These are phyloP conservation scores for Thymelicus acteon DNA, from an alignment of 2,888 invertebrate genomes.

Conservation along the genomic window DNA sequence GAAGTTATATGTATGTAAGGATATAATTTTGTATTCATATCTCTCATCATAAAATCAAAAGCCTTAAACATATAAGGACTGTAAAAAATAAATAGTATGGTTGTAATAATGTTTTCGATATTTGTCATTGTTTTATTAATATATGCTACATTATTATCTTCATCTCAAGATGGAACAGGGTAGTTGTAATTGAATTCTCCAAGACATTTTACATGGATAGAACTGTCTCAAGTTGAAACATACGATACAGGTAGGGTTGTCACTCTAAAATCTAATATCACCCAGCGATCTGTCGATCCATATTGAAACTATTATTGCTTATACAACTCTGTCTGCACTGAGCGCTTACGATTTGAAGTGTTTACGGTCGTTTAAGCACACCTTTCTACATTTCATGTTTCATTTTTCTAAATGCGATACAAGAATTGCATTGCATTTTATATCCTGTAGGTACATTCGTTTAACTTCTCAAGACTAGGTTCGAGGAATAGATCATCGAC, in stretches of 20 bases:
- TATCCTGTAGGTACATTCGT: background rate
- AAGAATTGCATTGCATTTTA: background rate
- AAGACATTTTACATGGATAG: background rate
- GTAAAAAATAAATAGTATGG: too few species aligned
- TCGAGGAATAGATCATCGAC: too few species aligned
- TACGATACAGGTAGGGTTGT: constrained; percentile 17
- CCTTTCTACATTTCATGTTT: constrained; percentile 5
- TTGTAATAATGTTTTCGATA: too few species aligned
- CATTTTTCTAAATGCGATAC: background rate
- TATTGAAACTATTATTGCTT: constrained; percentile 30
- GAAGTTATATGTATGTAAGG: too few species aligned
- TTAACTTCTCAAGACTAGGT: background rate
- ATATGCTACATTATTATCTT: background rate
- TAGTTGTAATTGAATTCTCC: constrained; percentile 1
- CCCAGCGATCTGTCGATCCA: constrained; percentile 18
- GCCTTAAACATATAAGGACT: too few species aligned
- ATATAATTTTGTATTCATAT: too few species aligned
- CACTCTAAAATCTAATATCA: constrained; percentile 14
- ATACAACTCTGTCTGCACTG: constrained; percentile 15
- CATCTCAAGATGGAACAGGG: background rate
- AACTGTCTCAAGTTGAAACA: constrained; percentile 8
- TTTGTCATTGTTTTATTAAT: too few species aligned
- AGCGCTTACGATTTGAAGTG: constrained; percentile 20
- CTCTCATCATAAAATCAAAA: too few species aligned
- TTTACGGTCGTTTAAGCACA: constrained; percentile 11